A percentile compares a stretch with the other conserved stretches of the same genome.
Evolutionary conservation across 2,888 invertebrate species (phyloP).

Genomic region (Argyresthia goedartella): DNA sequence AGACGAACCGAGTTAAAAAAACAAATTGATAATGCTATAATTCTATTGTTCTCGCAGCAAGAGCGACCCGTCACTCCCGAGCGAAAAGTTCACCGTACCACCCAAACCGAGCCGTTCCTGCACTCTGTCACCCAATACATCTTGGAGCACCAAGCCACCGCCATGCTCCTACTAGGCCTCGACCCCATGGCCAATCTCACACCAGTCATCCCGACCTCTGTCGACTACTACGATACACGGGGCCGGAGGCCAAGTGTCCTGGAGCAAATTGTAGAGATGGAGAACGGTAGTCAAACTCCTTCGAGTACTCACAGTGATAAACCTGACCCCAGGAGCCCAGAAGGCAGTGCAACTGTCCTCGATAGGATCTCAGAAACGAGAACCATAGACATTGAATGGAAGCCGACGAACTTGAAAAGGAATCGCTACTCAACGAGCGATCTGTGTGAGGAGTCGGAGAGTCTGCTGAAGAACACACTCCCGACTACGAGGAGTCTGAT

Average conservation of each 20-base stretch:
- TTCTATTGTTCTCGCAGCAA: conserved; percentile 26
- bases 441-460: conserved; percentile 69
- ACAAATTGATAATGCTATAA: too few relatives aligned
- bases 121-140: conserved; percentile 76
- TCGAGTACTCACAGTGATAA: conserved; percentile 54
- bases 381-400: conserved; percentile 43
- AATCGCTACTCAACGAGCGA: conserved; percentile 80
- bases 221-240: conserved; percentile 59
- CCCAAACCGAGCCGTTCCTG: conserved; percentile 75
- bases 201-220: conserved; percentile 46
- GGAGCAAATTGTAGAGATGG: conserved; percentile 58
- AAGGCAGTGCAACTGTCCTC: conserved; percentile 42
- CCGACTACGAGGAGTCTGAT: conserved; percentile 77
- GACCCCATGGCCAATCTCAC: conserved; percentile 69
- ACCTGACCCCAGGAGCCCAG: conserved; percentile 32
- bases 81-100: conserved; percentile 49
- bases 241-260: conserved; percentile 49
- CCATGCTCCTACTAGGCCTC: conserved; percentile 79
- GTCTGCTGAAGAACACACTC: conserved; percentile 68
- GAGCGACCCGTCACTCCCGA: conserved; percentile 52
- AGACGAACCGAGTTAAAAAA: too few relatives aligned
- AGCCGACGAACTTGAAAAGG: conserved; percentile 39
- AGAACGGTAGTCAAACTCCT: conserved; percentile 54
- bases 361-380: conserved; percentile 40
- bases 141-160: conserved; percentile 79